Evolutionary conservation across 1,140 invertebrate species (phyloP).

Genomic region (Choristoneura fumiferana): DNA sequence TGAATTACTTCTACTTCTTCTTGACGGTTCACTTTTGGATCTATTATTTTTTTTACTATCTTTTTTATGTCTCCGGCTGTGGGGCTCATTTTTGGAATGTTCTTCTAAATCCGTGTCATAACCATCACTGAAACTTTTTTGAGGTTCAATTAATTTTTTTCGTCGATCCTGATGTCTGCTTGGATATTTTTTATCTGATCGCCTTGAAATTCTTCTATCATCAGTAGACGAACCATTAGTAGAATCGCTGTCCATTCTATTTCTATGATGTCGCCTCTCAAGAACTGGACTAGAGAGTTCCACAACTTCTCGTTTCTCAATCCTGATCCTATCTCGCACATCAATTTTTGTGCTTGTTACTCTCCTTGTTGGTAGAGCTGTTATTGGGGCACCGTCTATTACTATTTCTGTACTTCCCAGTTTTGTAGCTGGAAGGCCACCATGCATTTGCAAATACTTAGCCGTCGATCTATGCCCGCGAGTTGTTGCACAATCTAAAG

Average conservation of each 20-base stretch:
- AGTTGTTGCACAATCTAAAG: constrained; percentile 93
- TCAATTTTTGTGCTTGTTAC: constrained; percentile 77
- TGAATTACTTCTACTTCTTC: constrained; percentile 47
- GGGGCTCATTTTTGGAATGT: constrained; percentile 36
- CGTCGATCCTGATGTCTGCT: constrained; percentile 46
- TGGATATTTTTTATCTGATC: constrained; percentile 44
- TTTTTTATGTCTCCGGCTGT: constrained; percentile 44
- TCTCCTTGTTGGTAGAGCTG: constrained; percentile 64
- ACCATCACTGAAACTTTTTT: constrained; percentile 77
- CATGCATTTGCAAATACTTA: constrained; percentile 95
- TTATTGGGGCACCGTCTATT: constrained; percentile 66
- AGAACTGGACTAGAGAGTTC: constrained; percentile 64
- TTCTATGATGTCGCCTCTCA: constrained; percentile 45
- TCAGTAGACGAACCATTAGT: constrained; percentile 47
- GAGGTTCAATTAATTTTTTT: constrained; percentile 51
- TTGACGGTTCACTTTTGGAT: constrained; percentile 71
- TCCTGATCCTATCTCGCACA: constrained; percentile 70
- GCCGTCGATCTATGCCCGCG: constrained; percentile 92
- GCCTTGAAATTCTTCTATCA: constrained; percentile 44
- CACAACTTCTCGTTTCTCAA: constrained; percentile 75
- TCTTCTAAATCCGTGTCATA: constrained; percentile 68
- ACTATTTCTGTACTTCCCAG: constrained; percentile 76
- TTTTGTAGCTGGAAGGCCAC: constrained; percentile 88
- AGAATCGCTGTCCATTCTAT: constrained; percentile 46
- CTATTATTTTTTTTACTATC: constrained; percentile 60